Base-by-base conservation (phyloP, 2,888 invertebrate species). In the Anorthoa munda region DNA sequence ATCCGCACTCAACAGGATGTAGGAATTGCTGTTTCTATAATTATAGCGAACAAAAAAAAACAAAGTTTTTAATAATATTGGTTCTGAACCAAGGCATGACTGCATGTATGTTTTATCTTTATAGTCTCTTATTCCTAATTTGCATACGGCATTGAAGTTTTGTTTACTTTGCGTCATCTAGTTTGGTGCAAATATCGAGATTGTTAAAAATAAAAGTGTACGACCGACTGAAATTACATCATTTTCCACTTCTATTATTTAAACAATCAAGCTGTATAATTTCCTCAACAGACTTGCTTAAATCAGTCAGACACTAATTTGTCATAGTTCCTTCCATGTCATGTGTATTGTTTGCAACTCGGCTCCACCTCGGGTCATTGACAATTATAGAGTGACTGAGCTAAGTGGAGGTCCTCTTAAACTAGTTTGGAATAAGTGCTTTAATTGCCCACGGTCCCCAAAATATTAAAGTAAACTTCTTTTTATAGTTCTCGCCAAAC, bases 1-100 rank as follows among this genome's bases (percentile, higher is more conserved):
- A 83, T 84, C 83, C 85, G 81, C 79, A 81, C 77, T 71, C 72
- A 66, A 79, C 74, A 77, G 79, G 73, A 77, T 80, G 71, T 81
- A 81, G 73, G 69, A 70, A 67, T 46, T 75, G 51, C 45, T 51
- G 46, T 72, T 76, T 59, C 53, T 61, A 67, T 71, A 80, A 72
- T 80, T 68, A 71, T 63, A 55, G 15, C 23, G 4, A 65, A 71
- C 63, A 67, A 26, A 78, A 75, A 71, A 71, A 71, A 75, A 48
- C 50, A 13, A 74, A 53, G 51, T 66, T 58, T 74, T 51, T 51
- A 39, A 61, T 68, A 60, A 60, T 66, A 56, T 71, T 77, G n/a
- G 58, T 66, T 74, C 39, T 58, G 55, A 45, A 26, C 72, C 61
- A 39, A 78, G 26, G 39, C 61, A 51, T 69, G 56, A 63, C 13